Evolutionary conservation across 2,888 invertebrate genomes (phyloP).

Genomic region (Parnassius apollo): DNA sequence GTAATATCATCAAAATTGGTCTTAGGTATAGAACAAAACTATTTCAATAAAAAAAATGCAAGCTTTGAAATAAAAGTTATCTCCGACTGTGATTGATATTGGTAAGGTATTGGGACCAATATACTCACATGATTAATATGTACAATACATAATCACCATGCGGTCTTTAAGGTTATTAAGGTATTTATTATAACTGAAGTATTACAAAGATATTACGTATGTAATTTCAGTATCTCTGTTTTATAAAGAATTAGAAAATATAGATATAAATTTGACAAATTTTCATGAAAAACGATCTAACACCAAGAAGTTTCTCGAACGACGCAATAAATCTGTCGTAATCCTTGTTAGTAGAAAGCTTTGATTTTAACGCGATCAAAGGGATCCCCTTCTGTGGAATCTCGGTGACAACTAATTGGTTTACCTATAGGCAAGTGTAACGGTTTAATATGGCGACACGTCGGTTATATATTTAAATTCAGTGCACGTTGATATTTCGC

Average conservation of each 20-base stretch:
- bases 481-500: slow-evolving; percentile 44
- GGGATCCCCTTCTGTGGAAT: slow-evolving; percentile 54
- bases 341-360: slow-evolving; percentile 67
- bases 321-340: slow-evolving; percentile 72
- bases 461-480: slow-evolving; percentile 41
- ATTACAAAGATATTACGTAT: too few relatives aligned
- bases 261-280: slow-evolving; percentile 27
- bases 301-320: slow-evolving; percentile 56
- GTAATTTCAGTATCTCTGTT: neutral
- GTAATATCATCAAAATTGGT: too few relatives aligned
- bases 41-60: too few relatives aligned
- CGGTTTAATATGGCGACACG: slow-evolving; percentile 51
- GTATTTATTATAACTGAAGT: too few relatives aligned
- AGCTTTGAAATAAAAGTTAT: too few relatives aligned
- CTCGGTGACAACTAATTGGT: slow-evolving; percentile 70
- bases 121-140: too few relatives aligned
- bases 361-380: slow-evolving; percentile 73
- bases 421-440: slow-evolving; percentile 44
- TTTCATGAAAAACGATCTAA: slow-evolving; percentile 46
- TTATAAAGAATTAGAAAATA: slow-evolving; percentile 8
- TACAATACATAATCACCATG: too few relatives aligned
- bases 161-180: too few relatives aligned
- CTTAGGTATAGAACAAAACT: too few relatives aligned
- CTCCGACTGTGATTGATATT: too few relatives aligned
- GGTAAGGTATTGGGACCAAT: too few relatives aligned